Evolutionary conservation across 2,113 vertebrate genomes (phyloP).

Genomic region (Rhegmatorhina hoffmannsi): DNA sequence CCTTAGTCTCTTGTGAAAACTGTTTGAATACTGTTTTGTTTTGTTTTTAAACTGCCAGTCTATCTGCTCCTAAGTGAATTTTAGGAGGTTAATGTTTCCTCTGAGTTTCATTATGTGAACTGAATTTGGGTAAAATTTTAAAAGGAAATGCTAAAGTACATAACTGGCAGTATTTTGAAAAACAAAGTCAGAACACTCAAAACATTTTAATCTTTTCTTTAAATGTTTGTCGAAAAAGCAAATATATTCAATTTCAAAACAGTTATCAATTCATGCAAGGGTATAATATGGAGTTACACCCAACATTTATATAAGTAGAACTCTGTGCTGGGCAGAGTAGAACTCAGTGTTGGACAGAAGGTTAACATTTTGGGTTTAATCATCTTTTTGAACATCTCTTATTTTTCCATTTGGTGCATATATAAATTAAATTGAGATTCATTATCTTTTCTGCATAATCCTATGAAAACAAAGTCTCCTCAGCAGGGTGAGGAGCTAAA

Average conservation of each 20-base stretch:
- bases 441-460: neutral
- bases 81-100: neutral
- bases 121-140: neutral
- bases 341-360: neutral
- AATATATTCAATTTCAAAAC: neutral
- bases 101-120: neutral
- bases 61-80: neutral
- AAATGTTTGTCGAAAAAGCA: neutral
- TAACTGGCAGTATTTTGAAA: neutral
- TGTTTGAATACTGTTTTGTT: neutral
- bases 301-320: neutral
- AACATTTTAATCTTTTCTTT: neutral
- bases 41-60: neutral
- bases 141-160: neutral
- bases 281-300: neutral
- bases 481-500: neutral
- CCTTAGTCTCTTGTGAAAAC: neutral
- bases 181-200: rapidly evolving
- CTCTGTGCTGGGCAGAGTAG: neutral
- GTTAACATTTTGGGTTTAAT: neutral
- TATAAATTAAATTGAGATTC: neutral
- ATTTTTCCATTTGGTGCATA: neutral
- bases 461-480: neutral
- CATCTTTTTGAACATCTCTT: neutral
- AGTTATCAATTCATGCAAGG: neutral